Evolutionary conservation across 2,113 vertebrate species (phyloP).

Genomic region (Calonectris borealis): DNA sequence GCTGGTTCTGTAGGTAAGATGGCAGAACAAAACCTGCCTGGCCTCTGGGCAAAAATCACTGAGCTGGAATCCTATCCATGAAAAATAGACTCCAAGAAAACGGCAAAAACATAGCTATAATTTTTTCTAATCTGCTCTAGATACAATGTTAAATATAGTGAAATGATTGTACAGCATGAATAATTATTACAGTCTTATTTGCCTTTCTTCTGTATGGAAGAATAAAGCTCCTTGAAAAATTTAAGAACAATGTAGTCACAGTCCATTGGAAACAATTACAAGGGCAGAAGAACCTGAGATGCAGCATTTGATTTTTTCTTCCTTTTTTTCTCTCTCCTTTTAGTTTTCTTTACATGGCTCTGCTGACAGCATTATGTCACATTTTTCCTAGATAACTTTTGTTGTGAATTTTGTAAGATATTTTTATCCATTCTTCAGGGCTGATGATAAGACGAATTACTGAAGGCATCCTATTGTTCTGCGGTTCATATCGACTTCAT

Average conservation of each 20-base stretch:
- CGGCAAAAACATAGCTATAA: neutral
- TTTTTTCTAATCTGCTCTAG: neutral
- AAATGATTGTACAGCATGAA: neutral
- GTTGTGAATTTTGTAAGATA: neutral
- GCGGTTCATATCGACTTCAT: neutral
- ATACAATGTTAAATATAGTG: neutral
- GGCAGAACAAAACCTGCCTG: neutral
- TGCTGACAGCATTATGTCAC: neutral
- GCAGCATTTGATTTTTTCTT: neutral
- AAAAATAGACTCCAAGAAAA: neutral
- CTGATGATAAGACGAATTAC: neutral
- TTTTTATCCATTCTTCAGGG: slow-evolving; percentile 1
- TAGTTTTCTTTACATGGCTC: neutral
- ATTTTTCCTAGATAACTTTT: neutral
- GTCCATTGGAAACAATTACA: neutral
- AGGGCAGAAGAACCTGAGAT: neutral
- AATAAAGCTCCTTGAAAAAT: neutral
- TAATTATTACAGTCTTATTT: neutral
- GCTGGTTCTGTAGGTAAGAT: neutral
- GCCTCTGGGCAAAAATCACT: neutral
- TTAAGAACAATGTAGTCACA: neutral
- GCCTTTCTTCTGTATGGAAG: neutral
- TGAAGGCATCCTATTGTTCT: slow-evolving; percentile 7
- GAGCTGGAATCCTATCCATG: neutral
- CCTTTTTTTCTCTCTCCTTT: neutral